Evolutionary conservation across 2,888 invertebrate species (phyloP).

Genomic region (Hyposoter dolosus): DNA sequence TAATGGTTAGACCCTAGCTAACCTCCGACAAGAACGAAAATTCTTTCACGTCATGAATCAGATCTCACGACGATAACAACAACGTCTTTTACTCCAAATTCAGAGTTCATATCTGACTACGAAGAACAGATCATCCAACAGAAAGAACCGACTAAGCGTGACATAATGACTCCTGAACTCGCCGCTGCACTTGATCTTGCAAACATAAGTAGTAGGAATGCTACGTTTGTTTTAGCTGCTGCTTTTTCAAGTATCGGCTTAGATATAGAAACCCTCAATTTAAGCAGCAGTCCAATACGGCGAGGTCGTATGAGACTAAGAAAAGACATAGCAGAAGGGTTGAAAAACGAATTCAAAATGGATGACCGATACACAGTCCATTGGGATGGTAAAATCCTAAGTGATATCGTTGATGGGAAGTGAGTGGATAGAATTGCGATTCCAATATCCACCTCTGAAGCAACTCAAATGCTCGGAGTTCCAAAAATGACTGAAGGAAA

Average conservation of each 20-base stretch:
- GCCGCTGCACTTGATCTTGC: constrained; percentile 44
- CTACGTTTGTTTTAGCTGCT: constrained; percentile 48
- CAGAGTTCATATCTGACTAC: neutral
- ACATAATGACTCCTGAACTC: constrained; percentile 46
- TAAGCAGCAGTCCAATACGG: constrained; percentile 46
- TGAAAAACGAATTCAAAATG: constrained; percentile 43
- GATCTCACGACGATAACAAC: neutral
- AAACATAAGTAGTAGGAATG: constrained; percentile 48
- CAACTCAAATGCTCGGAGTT: constrained; percentile 47
- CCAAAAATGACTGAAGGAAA: constrained; percentile 49
- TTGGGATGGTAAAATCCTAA: constrained; percentile 52
- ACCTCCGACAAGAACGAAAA: neutral
- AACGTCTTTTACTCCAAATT: neutral
- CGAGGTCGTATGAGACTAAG: constrained; percentile 48
- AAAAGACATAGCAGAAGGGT: constrained; percentile 41
- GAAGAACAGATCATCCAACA: neutral
- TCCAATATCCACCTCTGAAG: constrained; percentile 18
- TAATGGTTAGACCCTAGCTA: neutral
- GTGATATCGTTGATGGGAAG: constrained; percentile 33
- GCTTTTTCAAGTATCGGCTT: constrained; percentile 35
- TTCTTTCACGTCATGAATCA: constrained; percentile 4
- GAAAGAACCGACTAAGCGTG: neutral
- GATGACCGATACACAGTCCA: constrained; percentile 49
- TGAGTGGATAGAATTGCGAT: constrained; percentile 53
- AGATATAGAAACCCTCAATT: constrained; percentile 32